Conservation (phyloP, 1,140 invertebrate genomes). For the Glomeris maerens region DNA sequence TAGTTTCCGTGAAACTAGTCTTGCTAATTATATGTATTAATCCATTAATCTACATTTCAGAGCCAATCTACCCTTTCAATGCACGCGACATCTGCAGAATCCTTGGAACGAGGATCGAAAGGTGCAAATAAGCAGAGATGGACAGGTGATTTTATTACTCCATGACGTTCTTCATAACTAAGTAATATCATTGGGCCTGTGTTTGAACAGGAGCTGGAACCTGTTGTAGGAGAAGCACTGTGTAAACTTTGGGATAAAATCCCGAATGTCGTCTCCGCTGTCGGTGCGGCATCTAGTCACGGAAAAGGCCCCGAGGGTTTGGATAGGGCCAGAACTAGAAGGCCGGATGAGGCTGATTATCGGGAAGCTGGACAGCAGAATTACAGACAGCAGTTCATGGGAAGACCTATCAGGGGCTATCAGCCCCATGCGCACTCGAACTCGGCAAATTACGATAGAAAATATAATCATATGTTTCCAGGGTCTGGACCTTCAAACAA, state of each 20-base stretch:
- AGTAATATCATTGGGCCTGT: background rate
- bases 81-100: conserved; percentile 34
- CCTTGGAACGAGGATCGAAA: conserved; percentile 38
- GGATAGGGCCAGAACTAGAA: background rate
- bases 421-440: too few relatives aligned
- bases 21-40: background rate
- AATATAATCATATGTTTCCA: too few relatives aligned
- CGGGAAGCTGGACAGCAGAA: background rate
- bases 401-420: background rate
- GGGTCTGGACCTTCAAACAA: too few relatives aligned
- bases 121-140: conserved; percentile 37
- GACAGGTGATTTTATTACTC: conserved; percentile 31
- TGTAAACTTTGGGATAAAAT: conserved; percentile 33
- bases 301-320: background rate
- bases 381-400: background rate
- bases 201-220: conserved; percentile 33
- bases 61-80: conserved; percentile 36
- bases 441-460: too few relatives aligned
- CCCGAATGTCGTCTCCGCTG: conserved; percentile 1
- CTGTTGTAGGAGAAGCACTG: conserved; percentile 32
- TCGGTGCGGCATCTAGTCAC: background rate
- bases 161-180: background rate
- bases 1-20: background rate
- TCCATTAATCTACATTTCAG: conserved; percentile 19
- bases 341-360: background rate